phyloP scores from a whole-genome alignment of 2,888 invertebrate genomes.

The Leptinotarsa juncta region DNA sequence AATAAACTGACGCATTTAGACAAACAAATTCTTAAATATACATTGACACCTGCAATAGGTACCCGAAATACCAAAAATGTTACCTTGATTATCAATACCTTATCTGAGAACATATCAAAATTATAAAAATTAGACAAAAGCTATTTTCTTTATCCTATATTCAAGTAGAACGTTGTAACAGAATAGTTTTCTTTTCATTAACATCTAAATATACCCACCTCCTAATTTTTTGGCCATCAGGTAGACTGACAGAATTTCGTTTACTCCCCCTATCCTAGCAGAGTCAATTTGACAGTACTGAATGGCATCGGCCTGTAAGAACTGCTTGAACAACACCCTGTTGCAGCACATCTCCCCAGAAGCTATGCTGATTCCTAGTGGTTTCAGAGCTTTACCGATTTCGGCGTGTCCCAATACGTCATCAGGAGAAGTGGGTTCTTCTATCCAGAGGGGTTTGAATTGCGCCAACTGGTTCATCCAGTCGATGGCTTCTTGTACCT shows the following conservation, averaged over 20 bases:
- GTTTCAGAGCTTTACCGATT: constrained; percentile 80
- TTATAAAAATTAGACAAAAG: no score
- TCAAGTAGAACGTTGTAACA: no score
- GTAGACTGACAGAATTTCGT: constrained; percentile 88
- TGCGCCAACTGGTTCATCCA: constrained; percentile 85
- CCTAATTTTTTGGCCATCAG: constrained; percentile 88
- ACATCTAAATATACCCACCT: constrained; percentile 67
- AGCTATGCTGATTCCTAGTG: constrained; percentile 85
- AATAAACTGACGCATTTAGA: no score
- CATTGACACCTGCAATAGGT: no score
- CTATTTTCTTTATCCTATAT: no score
- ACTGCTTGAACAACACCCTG: constrained; percentile 92
- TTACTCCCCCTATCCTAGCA: constrained; percentile 87
- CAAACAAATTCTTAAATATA: no score
- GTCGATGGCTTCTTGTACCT: constrained; percentile 83
- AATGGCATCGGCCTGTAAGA: constrained; percentile 82
- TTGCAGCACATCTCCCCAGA: constrained; percentile 95
- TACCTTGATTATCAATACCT: no score
- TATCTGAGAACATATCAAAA: no score
- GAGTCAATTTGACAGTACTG: constrained; percentile 93
- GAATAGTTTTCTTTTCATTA: background rate
- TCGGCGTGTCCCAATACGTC: constrained; percentile 88
- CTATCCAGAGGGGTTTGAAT: constrained; percentile 87
- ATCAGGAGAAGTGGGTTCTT: constrained; percentile 93
- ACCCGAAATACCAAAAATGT: no score